Evolutionary conservation across 2,888 invertebrate species (phyloP).

Genomic region (Ametastegia equiseti): DNA sequence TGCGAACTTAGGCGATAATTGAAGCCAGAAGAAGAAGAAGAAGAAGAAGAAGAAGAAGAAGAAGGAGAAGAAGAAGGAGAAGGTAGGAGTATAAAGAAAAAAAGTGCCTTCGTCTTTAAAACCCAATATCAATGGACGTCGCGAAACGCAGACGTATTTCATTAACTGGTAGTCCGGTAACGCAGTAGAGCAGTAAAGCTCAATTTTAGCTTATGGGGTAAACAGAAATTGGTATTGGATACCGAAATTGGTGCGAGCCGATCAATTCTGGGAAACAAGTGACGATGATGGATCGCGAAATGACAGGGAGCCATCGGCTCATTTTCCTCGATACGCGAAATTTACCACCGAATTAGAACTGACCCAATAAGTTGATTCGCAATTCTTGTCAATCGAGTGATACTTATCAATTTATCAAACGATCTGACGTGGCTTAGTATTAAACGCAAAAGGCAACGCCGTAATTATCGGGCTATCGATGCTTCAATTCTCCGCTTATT

Average conservation of each 20-base stretch:
- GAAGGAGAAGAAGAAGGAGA: too few relatives aligned
- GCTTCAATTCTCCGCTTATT: not conserved
- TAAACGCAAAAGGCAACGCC: not conserved
- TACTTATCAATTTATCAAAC: slow-evolving; percentile 34
- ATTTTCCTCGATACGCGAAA: slow-evolving; percentile 7
- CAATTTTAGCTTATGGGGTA: not conserved
- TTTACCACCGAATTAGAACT: slow-evolving; percentile 26
- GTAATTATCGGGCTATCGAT: not conserved
- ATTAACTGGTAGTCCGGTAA: not conserved
- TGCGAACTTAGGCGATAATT: not conserved
- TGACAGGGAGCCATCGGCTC: not conserved
- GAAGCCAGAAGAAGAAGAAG: too few relatives aligned
- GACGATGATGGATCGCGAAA: not conserved
- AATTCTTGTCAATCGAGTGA: slow-evolving; percentile 24
- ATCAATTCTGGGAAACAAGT: slow-evolving; percentile 17
- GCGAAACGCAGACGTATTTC: not conserved
- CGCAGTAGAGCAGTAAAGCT: not conserved
- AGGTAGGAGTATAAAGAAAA: too few relatives aligned
- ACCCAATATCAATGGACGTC: not conserved
- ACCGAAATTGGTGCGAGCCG: slow-evolving; percentile 5
- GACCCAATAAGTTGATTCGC: slow-evolving; percentile 35
- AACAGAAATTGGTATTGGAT: slow-evolving; percentile 20
- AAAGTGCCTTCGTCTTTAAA: not conserved
- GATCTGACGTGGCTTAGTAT: not conserved
- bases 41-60: too few relatives aligned